Evolutionary conservation across 2,113 vertebrate genomes (phyloP).

Genomic region (Sander vitreus): DNA sequence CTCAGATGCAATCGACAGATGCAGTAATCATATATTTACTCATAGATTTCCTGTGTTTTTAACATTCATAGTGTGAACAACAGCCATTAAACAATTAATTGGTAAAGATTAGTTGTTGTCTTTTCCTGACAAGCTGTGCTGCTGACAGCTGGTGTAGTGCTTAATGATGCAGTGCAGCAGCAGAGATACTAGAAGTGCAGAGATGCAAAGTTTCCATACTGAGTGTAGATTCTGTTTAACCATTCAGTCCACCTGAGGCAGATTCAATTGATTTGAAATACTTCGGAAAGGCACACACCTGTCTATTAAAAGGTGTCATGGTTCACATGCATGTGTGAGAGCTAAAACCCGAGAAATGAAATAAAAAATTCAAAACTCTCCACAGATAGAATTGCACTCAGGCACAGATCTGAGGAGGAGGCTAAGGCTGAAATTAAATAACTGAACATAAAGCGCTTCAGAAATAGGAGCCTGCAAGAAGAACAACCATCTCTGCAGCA

Average conservation of each 20-base stretch:
- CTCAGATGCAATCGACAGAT: not conserved
- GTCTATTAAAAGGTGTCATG: slow-evolving; percentile 23
- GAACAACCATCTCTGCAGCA: slow-evolving; percentile 19
- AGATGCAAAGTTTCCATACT: slow-evolving; percentile 31
- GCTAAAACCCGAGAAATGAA: slow-evolving; percentile 49
- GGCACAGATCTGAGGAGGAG: slow-evolving; percentile 23
- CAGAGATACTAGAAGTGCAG: slow-evolving; percentile 3
- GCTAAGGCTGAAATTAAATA: slow-evolving; percentile 43
- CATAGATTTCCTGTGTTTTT: not conserved
- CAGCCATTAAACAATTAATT: slow-evolving; percentile 12
- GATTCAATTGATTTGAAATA: slow-evolving; percentile 30
- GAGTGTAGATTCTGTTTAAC: slow-evolving; percentile 10
- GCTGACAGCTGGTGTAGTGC: slow-evolving; percentile 24
- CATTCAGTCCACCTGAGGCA: slow-evolving; percentile 12
- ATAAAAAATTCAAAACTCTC: slow-evolving; percentile 32
- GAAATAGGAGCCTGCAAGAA: slow-evolving; percentile 45
- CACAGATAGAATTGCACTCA: slow-evolving; percentile 25
- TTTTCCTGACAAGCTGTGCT: slow-evolving; percentile 5
- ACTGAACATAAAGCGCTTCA: slow-evolving; percentile 42
- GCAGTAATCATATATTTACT: not conserved
- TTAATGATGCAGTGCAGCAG: slow-evolving; percentile 24
- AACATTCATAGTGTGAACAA: slow-evolving; percentile 2
- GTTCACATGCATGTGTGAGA: slow-evolving; percentile 31
- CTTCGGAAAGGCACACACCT: slow-evolving; percentile 11
- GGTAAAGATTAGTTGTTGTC: not conserved